phyloP scores from a whole-genome alignment of 2,888 invertebrate species.

The Sipha maydis region DNA sequence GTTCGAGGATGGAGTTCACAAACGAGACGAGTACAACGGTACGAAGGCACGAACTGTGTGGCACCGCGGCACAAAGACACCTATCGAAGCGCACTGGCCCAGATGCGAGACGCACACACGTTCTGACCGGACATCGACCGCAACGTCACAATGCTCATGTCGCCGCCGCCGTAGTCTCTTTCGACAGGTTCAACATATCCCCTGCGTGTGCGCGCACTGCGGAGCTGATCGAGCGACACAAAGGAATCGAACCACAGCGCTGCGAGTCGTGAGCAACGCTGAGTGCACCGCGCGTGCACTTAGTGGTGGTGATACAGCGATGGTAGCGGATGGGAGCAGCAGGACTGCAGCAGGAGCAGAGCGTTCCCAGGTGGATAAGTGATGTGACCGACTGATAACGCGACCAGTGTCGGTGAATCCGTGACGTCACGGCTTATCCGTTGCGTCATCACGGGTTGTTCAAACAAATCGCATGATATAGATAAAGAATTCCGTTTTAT shows the following conservation, averaged over 20 bases:
- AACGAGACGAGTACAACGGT: no score
- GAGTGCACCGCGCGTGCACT: background rate
- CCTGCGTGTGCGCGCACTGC: background rate
- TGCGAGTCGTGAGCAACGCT: background rate
- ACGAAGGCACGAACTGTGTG: no score
- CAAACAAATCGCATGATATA: background rate
- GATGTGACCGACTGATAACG: background rate
- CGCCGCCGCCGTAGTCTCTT: background rate
- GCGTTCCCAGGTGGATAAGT: background rate
- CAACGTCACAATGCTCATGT: constrained; percentile 26
- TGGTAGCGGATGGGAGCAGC: background rate
- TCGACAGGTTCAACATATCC: constrained; percentile 7
- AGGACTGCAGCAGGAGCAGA: background rate
- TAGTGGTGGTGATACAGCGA: background rate
- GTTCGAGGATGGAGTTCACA: no score
- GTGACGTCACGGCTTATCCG: background rate
- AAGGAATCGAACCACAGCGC: background rate
- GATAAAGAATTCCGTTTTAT: background rate
- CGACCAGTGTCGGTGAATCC: background rate
- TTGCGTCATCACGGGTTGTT: background rate
- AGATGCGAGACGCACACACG: background rate
- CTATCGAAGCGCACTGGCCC: background rate
- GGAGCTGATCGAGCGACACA: background rate
- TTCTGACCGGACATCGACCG: constrained; percentile 34
- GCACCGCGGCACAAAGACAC: no score